A percentile compares a stretch with the other conserved stretches of the same genome.
Evolutionary conservation across 2,797 vertebrate species (phyloP).

Genomic region (Macroramphosus scolopax): DNA sequence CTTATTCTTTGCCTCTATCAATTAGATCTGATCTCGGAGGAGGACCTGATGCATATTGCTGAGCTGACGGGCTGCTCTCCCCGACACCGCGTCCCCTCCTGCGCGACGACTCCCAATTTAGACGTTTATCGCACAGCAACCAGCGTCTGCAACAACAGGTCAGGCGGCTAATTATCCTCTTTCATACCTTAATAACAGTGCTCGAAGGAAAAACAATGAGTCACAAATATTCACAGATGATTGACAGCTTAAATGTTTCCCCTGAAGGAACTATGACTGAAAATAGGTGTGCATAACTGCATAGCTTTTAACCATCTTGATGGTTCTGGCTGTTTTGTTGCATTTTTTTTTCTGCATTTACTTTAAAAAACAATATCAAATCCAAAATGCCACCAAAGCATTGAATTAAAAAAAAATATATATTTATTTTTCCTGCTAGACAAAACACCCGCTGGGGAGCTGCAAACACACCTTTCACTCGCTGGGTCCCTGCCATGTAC

Average conservation of each 20-base stretch:
- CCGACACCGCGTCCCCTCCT: conserved; percentile 46
- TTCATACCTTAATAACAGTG: too few relatives aligned
- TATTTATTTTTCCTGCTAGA: conserved; percentile 15
- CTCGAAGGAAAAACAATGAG: too few relatives aligned
- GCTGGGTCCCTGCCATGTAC: conserved; percentile 83
- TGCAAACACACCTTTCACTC: conserved; percentile 75
- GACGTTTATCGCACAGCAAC: conserved; percentile 74
- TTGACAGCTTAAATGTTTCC: too few relatives aligned
- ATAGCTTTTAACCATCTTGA: too few relatives aligned
- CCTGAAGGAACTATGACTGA: too few relatives aligned
- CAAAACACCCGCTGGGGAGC: conserved; percentile 69
- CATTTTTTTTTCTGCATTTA: too few relatives aligned
- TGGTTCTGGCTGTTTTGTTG: too few relatives aligned
- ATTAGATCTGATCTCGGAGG: conserved; percentile 76
- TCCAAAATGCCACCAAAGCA: background rate
- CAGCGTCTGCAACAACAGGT: conserved; percentile 87
- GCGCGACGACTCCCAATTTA: conserved; percentile 29
- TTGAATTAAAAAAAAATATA: too few relatives aligned
- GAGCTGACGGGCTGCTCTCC: conserved; percentile 79
- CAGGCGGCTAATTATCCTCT: too few relatives aligned
- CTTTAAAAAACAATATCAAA: too few relatives aligned
- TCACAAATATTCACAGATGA: too few relatives aligned
- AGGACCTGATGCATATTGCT: conserved; percentile 71
- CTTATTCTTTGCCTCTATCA: background rate
- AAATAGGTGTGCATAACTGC: too few relatives aligned